These are phyloP conservation scores for Circaetus gallicus DNA, from an alignment of 2,113 vertebrate species.

Conservation along the genomic window DNA sequence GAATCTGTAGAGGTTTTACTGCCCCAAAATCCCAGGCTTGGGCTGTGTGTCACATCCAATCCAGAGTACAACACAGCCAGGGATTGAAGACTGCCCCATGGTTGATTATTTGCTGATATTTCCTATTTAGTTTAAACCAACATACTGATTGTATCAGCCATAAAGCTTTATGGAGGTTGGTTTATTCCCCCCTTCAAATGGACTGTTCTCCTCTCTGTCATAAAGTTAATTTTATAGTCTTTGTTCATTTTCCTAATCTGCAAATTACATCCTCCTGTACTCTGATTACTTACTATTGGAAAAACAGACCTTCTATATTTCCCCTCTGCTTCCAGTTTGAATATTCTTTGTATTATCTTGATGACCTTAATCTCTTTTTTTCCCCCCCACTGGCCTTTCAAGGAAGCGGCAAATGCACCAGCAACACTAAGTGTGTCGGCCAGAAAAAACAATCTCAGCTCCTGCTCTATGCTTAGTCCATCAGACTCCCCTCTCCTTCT, in stretches of 20 bases:
- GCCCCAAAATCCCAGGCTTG: background rate
- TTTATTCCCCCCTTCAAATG: constrained; percentile 27
- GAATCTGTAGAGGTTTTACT: background rate
- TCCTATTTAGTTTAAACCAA: constrained; percentile 41
- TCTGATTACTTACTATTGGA: constrained; percentile 76
- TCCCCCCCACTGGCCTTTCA: constrained; percentile 10
- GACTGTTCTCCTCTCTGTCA: constrained; percentile 51
- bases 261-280: constrained; percentile 79
- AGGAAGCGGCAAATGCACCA: constrained; percentile 43
- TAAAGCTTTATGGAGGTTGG: constrained; percentile 40
- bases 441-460: constrained; percentile 47
- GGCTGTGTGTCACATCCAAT: background rate
- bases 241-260: constrained; percentile 81
- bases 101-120: constrained; percentile 45
- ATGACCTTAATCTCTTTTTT: constrained; percentile 74
- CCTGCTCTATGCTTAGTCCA: background rate
- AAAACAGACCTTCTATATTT: constrained; percentile 69
- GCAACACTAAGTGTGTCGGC: background rate
- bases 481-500: background rate
- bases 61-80: background rate
- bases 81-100: background rate
- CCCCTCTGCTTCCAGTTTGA: constrained; percentile 72
- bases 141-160: constrained; percentile 43
- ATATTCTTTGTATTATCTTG: constrained; percentile 77
- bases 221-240: constrained; percentile 82